phyloP scores from a whole-genome alignment of 30 jellyfish, hydroid and myxozoan species.

The Aurelia aurita region DNA sequence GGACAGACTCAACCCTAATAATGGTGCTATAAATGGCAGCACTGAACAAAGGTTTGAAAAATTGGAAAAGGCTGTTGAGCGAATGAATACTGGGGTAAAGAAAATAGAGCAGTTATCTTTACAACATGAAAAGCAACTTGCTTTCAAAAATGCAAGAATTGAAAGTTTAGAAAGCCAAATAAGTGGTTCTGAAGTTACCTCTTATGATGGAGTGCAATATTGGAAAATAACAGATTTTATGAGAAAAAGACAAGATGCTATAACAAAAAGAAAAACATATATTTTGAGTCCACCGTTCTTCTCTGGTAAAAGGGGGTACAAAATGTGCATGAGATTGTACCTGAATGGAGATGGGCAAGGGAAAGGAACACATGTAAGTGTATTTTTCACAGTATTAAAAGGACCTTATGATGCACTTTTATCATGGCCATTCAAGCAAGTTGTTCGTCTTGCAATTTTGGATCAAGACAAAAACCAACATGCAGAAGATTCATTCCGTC shows the following conservation, averaged over 20 bases:
- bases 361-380: slow-evolving; percentile 77
- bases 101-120: neutral
- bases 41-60: slow-evolving; percentile 11
- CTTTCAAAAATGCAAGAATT: slow-evolving; percentile 47
- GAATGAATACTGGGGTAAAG: neutral
- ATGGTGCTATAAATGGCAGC: slow-evolving; percentile 2
- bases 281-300: slow-evolving; percentile 80
- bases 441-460: slow-evolving; percentile 45
- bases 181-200: slow-evolving; percentile 47
- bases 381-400: slow-evolving; percentile 77
- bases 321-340: slow-evolving; percentile 80
- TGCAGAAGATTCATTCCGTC: slow-evolving; percentile 74
- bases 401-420: slow-evolving; percentile 85
- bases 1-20: slow-evolving; percentile 4
- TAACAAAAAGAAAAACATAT: slow-evolving; percentile 68
- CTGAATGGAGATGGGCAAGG: slow-evolving; percentile 95
- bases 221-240: slow-evolving; percentile 80
- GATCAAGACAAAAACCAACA: slow-evolving; percentile 42
- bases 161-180: slow-evolving; percentile 62
- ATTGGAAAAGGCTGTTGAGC: neutral
- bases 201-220: slow-evolving; percentile 74
- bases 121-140: slow-evolving; percentile 29
- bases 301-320: slow-evolving; percentile 81
- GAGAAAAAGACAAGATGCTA: slow-evolving; percentile 70
- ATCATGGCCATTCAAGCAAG: slow-evolving; percentile 90